phyloP scores from a whole-genome alignment of 1,140 invertebrate species.

The Drosophila miranda region DNA sequence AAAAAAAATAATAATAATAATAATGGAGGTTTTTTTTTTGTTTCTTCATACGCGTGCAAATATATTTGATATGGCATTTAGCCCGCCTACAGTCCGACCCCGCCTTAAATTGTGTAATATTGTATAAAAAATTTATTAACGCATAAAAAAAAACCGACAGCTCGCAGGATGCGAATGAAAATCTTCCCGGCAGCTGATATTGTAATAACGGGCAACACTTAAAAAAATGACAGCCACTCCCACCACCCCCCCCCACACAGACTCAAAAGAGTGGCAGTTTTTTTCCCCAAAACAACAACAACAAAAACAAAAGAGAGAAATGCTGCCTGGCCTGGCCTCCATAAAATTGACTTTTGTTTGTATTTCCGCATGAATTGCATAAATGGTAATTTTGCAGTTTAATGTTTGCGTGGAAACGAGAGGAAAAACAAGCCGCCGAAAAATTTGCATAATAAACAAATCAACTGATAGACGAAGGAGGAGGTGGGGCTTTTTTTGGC shows the following conservation, averaged over 20 bases:
- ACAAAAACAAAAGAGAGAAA: constrained; percentile 29
- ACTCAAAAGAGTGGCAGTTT: constrained; percentile 6
- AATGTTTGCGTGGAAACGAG: constrained; percentile 60
- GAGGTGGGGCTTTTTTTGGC: constrained; percentile 2
- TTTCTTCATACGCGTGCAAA: no score
- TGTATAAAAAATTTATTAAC: constrained; percentile 77
- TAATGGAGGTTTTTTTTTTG: no score
- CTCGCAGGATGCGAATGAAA: constrained; percentile 41
- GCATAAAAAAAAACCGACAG: constrained; percentile 33
- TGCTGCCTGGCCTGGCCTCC: constrained; percentile 29
- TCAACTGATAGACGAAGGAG: constrained; percentile 35
- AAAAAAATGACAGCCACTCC: constrained; percentile 57
- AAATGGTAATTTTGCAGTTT: constrained; percentile 80
- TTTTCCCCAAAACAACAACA: constrained; percentile 26
- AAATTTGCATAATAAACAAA: constrained; percentile 60
- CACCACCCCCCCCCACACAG: no score
- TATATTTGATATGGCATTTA: constrained; percentile 73
- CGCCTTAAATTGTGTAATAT: constrained; percentile 70
- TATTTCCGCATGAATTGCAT: constrained; percentile 80
- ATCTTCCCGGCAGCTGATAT: constrained; percentile 73
- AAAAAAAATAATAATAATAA: constrained; percentile 55
- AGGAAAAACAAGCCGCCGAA: constrained; percentile 35
- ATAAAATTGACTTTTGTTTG: constrained; percentile 81
- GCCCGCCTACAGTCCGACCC: not conserved
- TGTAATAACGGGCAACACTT: constrained; percentile 74